Conservation (phyloP, 2,888 invertebrate genomes). For the Steinernema hermaphroditum region DNA sequence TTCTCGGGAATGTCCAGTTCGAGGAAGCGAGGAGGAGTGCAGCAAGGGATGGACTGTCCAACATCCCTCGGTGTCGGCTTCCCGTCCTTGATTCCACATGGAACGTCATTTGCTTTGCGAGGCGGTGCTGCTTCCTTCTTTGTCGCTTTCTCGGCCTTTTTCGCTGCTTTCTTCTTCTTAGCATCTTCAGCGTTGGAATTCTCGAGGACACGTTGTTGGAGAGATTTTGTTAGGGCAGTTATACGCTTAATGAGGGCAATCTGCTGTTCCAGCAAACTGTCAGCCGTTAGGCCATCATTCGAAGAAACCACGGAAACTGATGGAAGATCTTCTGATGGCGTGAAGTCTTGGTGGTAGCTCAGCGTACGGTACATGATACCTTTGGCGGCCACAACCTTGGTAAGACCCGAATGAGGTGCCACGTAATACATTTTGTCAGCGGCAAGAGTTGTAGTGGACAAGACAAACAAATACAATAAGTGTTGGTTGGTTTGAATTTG, state of each 20-base stretch:
- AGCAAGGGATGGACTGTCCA: not conserved
- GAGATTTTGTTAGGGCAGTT: not conserved
- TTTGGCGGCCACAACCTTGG: not conserved
- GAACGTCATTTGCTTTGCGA: not conserved
- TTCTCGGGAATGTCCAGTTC: not conserved
- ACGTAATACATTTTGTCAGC: not conserved
- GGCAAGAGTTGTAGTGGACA: no score
- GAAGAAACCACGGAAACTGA: not conserved
- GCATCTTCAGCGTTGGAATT: not conserved
- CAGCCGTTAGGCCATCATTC: not conserved
- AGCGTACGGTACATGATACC: not conserved
- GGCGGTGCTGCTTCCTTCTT: not conserved
- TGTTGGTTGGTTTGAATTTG: no score
- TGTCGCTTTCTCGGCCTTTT: not conserved
- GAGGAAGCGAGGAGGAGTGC: not conserved
- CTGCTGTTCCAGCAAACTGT: not conserved
- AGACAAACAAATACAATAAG: no score
- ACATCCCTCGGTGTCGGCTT: not conserved
- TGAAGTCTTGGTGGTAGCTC: not conserved
- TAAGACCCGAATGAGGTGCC: not conserved
- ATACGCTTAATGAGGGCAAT: not conserved
- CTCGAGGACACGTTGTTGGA: not conserved
- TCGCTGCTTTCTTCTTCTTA: not conserved
- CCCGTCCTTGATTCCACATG: not conserved
- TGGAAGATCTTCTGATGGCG: not conserved